Evolutionary conservation across 1,140 invertebrate species (phyloP), one percentile per base, ranked within the genome.

Genomic region (Cepaea nemoralis): DNA sequence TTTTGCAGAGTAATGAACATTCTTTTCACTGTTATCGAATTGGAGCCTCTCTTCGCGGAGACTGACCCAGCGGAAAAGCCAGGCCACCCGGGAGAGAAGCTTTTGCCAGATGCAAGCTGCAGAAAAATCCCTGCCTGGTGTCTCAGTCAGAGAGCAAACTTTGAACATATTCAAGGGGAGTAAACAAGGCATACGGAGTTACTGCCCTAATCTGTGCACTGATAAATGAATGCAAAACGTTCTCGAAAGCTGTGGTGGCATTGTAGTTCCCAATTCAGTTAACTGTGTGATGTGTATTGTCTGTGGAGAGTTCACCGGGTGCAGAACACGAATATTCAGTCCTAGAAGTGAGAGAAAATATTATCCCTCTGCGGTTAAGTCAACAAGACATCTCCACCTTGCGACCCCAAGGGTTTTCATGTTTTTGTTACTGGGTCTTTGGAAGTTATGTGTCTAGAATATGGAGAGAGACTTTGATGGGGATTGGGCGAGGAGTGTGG

Each of bases 311-410:
- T 74, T 74, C 71, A 74, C 6, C 42, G 31, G n/a, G 71, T 74
- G 71, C 71, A 19, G 42, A 19, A 74, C 71, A 74, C 71, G 71
- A 74, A 74, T 42, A 74, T 42, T 27, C 71, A 45, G 39, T 48
- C 40, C 71, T 74, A 74, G 42, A 42, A 42, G 42, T 33, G 71
- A 48, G 42, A 74, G 71, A 74, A 74, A 74, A 74, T 74, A 74
- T 74, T 74, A 74, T 74, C 42, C 42, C 27, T 48, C 6, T 19
- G 42, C 71, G 71, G 40, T 33, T 74, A 50, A 45, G 39, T 31
- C 8, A 42, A 74, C 42, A 74, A n/a, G 42, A 70, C 69, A 40
- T 70, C 69, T 42, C 69, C 69, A 39, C 69, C 37, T 42, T 63
- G 59, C 27, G 59, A 63, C n/a, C 59, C 27, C 59, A 63, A 31